Evolutionary conservation across 2,797 vertebrate genomes (phyloP), one percentile per base, ranked within the genome.

Genomic region (Oceanodroma leucorhoa): DNA sequence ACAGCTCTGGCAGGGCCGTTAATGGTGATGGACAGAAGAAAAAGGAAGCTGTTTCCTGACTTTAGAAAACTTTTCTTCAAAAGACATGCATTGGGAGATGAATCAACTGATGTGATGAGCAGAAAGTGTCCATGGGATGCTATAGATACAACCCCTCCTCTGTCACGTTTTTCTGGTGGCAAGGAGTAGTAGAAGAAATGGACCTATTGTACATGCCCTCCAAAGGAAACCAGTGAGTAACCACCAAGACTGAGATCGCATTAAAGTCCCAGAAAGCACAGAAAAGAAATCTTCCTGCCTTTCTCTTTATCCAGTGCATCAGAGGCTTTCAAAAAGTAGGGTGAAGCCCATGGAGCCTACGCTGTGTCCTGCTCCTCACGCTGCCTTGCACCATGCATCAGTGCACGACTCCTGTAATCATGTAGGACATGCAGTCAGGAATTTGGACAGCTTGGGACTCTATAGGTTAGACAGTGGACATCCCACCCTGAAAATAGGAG

Each of bases 361-460:
- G 14, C 17, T 0, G 0, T 10, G 4, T 67, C 24, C 69, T 26
- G n/a, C 12, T 78, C 32, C 61, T 92, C 7, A 15, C 3, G 7
- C 14, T 75, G 30, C 36, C 29, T 72, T 75, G 21, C 8, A 30
- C 14, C 8, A 22, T 2, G 16, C 38, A 67, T 8, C 32, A 38
- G 9, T 8, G 17, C 19, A 40, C 0, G 2, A 19, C 5, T 14
- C 9, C 60, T 40, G 23, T 15, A 22, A 43, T 40, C 24, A 5
- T 1, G 5, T 7, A 22, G 46, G 27, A 51, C 2, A 1, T 1
- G 14, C 34, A 62, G 40, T 24, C 23, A 27, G 50, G 54, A 51
- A 76, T 72, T 62, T 1, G 2, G 34, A 27, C 45, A 71, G 10
- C 20, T 72, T 43, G 53, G 22, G 10, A 12, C n/a, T 69, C 36